phyloP scores from a whole-genome alignment of 2,113 vertebrate genomes.

The Salvator merianae region DNA sequence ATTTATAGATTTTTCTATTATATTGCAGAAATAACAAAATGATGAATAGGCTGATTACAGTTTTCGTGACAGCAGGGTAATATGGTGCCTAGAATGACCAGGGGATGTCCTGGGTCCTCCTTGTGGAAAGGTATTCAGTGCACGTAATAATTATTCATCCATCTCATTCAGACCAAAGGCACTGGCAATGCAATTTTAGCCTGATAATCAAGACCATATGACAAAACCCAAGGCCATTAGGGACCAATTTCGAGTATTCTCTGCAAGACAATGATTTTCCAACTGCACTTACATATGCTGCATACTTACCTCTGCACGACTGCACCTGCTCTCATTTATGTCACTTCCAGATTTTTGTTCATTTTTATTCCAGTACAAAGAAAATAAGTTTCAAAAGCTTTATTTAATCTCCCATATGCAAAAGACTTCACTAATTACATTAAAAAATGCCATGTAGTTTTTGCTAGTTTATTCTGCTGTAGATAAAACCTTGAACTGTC shows the following conservation, averaged over 20 bases:
- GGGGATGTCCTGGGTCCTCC: conserved; percentile 72
- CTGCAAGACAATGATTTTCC: conserved; percentile 91
- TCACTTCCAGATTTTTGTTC: conserved; percentile 59
- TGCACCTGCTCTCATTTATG: conserved; percentile 83
- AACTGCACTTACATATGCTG: conserved; percentile 91
- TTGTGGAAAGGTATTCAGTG: conserved; percentile 78
- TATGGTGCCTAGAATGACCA: conserved; percentile 73
- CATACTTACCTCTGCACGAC: conserved; percentile 84
- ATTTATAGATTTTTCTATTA: conserved; percentile 30
- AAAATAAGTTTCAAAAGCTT: conserved; percentile 67
- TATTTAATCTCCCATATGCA: conserved; percentile 57
- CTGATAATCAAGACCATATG: conserved; percentile 92
- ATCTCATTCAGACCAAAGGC: conserved; percentile 86
- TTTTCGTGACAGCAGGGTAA: conserved; percentile 75
- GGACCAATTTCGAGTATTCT: conserved; percentile 90
- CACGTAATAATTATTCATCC: conserved; percentile 90
- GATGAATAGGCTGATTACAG: conserved; percentile 75
- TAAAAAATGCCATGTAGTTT: neutral
- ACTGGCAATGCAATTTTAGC: conserved; percentile 88
- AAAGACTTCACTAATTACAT: conserved; percentile 33
- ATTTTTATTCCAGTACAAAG: conserved; percentile 60
- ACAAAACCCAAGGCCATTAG: conserved; percentile 90
- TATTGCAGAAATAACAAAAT: conserved; percentile 52
- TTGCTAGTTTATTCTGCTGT: neutral
- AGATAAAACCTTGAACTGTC: neutral